Conservation (phyloP, 2,797 vertebrate genomes). For the Gadopsis marmoratus region DNA sequence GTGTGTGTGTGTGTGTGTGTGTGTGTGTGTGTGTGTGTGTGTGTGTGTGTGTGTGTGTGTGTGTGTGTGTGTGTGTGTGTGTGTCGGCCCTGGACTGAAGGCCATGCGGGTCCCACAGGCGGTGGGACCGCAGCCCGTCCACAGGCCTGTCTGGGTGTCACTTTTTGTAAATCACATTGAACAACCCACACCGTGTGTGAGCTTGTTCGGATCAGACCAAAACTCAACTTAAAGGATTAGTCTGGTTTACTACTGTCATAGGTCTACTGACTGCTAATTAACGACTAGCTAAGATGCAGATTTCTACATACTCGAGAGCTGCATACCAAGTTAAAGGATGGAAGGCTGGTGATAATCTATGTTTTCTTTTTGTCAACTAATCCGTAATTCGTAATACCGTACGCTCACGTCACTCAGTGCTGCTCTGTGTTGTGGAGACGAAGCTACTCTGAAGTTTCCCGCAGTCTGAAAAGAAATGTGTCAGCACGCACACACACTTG, state of each 20-base stretch:
- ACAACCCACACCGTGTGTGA: not conserved
- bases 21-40: conserved; percentile 24
- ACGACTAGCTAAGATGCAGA: not conserved
- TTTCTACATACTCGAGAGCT: too few species aligned
- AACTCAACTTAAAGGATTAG: not conserved
- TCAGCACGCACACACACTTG: not conserved
- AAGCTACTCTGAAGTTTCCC: too few species aligned
- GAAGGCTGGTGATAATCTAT: not conserved
- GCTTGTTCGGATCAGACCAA: not conserved
- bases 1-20: conserved; percentile 38
- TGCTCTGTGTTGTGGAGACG: too few species aligned
- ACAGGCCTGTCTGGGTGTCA: conserved; percentile 24
- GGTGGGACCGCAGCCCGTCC: conserved; percentile 24
- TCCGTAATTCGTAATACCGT: too few species aligned
- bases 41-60: conserved; percentile 15
- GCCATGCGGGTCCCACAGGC: conserved; percentile 49
- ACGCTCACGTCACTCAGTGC: too few species aligned
- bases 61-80: conserved; percentile 37
- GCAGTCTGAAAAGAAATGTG: not conserved
- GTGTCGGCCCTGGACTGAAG: conserved; percentile 36
- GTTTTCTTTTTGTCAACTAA: too few species aligned
- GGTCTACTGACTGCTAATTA: not conserved
- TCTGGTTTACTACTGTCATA: not conserved
- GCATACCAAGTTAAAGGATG: not conserved
- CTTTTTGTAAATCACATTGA: conserved; percentile 14